Base-by-base conservation (phyloP, 1,140 invertebrate species). In the Proctacanthus coquilletti region DNA sequence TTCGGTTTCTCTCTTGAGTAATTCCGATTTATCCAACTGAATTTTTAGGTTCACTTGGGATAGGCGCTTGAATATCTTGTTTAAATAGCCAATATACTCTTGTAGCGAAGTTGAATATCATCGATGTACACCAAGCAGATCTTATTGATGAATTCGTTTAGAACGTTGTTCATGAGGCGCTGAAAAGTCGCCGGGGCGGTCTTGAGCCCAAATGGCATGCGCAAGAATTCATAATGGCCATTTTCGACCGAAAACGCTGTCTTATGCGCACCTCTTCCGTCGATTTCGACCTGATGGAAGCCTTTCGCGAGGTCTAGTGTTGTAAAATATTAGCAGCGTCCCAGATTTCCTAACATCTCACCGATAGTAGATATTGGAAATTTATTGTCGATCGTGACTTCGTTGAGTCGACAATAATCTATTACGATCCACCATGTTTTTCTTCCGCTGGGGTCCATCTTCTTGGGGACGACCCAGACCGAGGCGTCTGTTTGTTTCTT, bases 121-220 rank as follows among this genome's bases (percentile, higher is more conserved):
- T 61, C 51, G 8, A 55, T 27, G 37, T 61, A 60, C n/a, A 56
- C 49, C 27, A 56, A 44, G 34, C 46, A 49, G 21, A 42, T 33
- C 36, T 41, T 45, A 29, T 48, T 47, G 40, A 50, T 45, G 37
- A 50, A 34, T 21, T 48, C 48, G 18, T 38, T 44, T n/a, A 53
- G 42, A 18, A 51, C 44, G n/a, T 27, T 41, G 39, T 69, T 49
- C 52, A 67, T 66, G n/a, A 53, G 39, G 14, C 56, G 33, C 50
- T 67, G 56, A 47, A 66, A 66, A 13, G 53, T 61, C 5, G 50
- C 43, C 17, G 53, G 53, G 10, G 56, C 53, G 36, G 56, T 59
- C 48, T 56, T 55, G 13, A 65, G 34, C 10, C 58, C 61, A 40
- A 64, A 63, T 18, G 53, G 50, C 53, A 66, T 56, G 21, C 49